Base-by-base conservation (phyloP, 1,140 invertebrate genomes). In the Drosophila rhopaloa region DNA sequence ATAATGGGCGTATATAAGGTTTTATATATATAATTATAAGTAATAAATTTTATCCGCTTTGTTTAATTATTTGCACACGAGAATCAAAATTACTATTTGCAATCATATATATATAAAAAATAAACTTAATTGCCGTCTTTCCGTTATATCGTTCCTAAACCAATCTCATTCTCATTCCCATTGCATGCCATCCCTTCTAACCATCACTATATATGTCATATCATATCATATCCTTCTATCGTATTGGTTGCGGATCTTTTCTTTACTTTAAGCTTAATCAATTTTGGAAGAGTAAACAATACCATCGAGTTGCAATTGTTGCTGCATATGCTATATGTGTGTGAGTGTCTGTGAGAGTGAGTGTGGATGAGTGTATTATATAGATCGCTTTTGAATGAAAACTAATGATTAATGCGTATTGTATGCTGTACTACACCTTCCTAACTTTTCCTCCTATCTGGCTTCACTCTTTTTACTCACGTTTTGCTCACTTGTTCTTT, bases 231-330 rank as follows among this genome's bases (percentile, higher is more conserved):
- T 63, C 78, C 47, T 77, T 35, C 66, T 73, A 61, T 76, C 60
- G 60, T 61, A 79, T 53, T 66, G 70, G 44, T 79, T 74, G 59
- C 53, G 75, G 57, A 50, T 46, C 56, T 57, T 60, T 79, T 75
- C 48, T 63, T 80, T 88, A 80, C 61, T 84, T 89, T 89, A 89
- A 89, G 84, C 84, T 89, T 89, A 89, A 89, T 89, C 68, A 89
- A 89, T 90, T 89, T 89, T 89, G 84, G 84, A 89, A 89, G 84
- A 89, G 84, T 89, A 89, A 89, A 89, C 84, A 89, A 89, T 89
- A 89, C 84, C 84, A 89, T 89, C 85, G 85, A 78, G 84, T 89
- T 86, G 66, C 79, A 88, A 86, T 86, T 82, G 70, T 86, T 86
- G 84, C 83, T 86, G 83, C 83, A 88, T 83, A 88, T 86, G 75